phyloP scores from a whole-genome alignment of 1,140 invertebrate species.

The Anthonomus grandis region DNA sequence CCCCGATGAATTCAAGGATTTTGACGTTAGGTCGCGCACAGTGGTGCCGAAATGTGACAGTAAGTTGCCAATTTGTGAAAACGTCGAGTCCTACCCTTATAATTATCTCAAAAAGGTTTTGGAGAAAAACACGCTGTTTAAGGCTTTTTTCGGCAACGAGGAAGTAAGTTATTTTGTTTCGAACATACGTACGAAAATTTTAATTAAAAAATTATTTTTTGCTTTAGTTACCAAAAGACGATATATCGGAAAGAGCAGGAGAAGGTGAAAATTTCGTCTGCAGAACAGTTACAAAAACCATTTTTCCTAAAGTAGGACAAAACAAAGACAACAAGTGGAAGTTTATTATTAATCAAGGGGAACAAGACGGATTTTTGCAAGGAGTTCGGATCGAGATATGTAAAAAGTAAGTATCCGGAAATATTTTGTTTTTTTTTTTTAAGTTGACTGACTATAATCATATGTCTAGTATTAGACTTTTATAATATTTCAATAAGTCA shows the following conservation, averaged over 20 bases:
- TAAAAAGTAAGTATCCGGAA: slow-evolving; percentile 45
- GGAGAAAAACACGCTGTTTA: slow-evolving; percentile 15
- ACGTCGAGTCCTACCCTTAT: slow-evolving; percentile 38
- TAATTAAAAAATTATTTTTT: too few relatives aligned
- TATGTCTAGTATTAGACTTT: too few relatives aligned
- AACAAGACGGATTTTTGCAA: slow-evolving; percentile 52
- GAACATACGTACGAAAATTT: too few relatives aligned
- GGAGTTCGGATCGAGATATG: slow-evolving; percentile 57
- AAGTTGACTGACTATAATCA: too few relatives aligned
- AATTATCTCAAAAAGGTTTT: slow-evolving; percentile 30
- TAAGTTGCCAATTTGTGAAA: slow-evolving; percentile 38
- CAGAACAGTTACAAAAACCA: slow-evolving; percentile 31
- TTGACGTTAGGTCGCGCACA: too few relatives aligned
- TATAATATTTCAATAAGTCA: too few relatives aligned
- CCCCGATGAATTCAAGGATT: too few relatives aligned
- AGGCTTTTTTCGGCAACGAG: too few relatives aligned
- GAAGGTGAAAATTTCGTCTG: slow-evolving; percentile 37
- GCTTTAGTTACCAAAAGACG: neutral
- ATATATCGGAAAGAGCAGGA: slow-evolving; percentile 22
- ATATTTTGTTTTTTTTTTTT: neutral
- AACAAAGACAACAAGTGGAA: slow-evolving; percentile 52
- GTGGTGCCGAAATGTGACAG: slow-evolving; percentile 37
- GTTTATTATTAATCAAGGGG: slow-evolving; percentile 55
- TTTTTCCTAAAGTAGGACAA: slow-evolving; percentile 43
- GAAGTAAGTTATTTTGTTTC: too few relatives aligned